Evolutionary conservation across 1,140 invertebrate genomes (phyloP), one percentile per base, ranked within the genome.

Genomic region (Eriosoma lanigerum): DNA sequence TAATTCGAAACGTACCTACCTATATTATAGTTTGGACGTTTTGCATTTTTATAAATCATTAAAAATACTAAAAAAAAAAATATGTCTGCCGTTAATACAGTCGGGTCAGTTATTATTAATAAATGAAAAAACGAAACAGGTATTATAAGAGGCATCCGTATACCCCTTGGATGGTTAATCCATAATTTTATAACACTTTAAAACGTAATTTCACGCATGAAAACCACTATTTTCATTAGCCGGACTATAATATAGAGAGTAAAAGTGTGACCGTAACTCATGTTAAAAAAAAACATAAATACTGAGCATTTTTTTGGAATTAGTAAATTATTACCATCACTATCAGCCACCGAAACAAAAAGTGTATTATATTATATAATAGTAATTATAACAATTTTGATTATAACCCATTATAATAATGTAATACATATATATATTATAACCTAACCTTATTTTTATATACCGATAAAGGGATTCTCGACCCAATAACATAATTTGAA

Each of bases 141-240:
- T 21, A 66, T 29, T 26, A 60, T 29, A 29, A 60, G 24, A 64
- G 19, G 19, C 4, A 24, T 21, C 26, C 24, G 32, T 3, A 3
- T 3, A 8, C 32, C 68, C 17, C 68, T 50, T n/a, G 48, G 24
- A 52, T 10, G 68, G 68, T 52, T 72, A 72, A 72, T 72, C 52
- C 75, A 60, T 78, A 78, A 48, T 46, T 78, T 62, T 78, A 78
- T 78, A 78, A 78, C 75, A 60, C 56, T 78, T 78, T 78, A 78
- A 78, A 78, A 78, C 17, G 56, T 24, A 78, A 78, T 78, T 78
- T 78, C 24, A 60, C 75, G 75, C 75, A 62, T 46, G 75, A 48
- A n/a, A 62, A 78, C 54, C 32, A 15, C 24, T 21, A 24, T 78
- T 78, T 62, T 78, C 75, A 62, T 60, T 78, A 60, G 56, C 15